Conservation (phyloP, 2,888 invertebrate genomes). For the Drosophila helvetica region DNA sequence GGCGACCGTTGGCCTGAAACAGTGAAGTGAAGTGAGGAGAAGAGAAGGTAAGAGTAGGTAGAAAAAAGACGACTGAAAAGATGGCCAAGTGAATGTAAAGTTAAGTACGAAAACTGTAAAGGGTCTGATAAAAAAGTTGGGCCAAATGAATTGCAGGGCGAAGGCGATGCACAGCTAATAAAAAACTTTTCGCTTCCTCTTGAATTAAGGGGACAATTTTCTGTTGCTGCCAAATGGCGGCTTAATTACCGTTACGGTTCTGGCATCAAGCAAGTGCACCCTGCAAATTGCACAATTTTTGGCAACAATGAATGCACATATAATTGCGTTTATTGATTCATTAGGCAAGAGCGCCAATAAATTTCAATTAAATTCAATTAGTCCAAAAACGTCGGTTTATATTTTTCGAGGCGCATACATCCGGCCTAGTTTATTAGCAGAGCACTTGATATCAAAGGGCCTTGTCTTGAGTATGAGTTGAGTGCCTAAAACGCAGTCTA, state of each 20-base stretch:
- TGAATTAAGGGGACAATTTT: slow-evolving; percentile 41
- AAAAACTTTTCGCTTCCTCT: slow-evolving; percentile 50
- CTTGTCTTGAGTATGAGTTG: too few species aligned
- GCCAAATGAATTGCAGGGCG: slow-evolving; percentile 37
- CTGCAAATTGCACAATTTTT: slow-evolving; percentile 26
- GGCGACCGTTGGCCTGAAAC: neutral
- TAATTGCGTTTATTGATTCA: slow-evolving; percentile 40
- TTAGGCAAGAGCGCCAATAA: slow-evolving; percentile 15
- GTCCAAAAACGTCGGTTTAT: neutral
- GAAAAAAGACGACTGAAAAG: slow-evolving; percentile 7
- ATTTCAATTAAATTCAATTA: slow-evolving; percentile 7
- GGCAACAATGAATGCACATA: slow-evolving; percentile 12
- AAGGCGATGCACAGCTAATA: slow-evolving; percentile 52
- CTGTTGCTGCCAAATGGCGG: slow-evolving; percentile 38
- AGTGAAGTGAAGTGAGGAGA: neutral
- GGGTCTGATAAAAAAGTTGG: slow-evolving; percentile 55
- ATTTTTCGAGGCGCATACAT: too few species aligned
- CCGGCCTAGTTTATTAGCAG: too few species aligned
- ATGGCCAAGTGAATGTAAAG: slow-evolving; percentile 45
- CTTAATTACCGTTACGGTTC: slow-evolving; percentile 40
- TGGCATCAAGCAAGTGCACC: slow-evolving; percentile 9
- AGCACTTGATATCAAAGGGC: too few species aligned
- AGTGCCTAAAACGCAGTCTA: neutral
- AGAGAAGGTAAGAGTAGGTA: too few species aligned
- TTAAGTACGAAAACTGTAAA: slow-evolving; percentile 54